Conservation (phyloP, 2,113 vertebrate species). For the Leptosomus discolor region DNA sequence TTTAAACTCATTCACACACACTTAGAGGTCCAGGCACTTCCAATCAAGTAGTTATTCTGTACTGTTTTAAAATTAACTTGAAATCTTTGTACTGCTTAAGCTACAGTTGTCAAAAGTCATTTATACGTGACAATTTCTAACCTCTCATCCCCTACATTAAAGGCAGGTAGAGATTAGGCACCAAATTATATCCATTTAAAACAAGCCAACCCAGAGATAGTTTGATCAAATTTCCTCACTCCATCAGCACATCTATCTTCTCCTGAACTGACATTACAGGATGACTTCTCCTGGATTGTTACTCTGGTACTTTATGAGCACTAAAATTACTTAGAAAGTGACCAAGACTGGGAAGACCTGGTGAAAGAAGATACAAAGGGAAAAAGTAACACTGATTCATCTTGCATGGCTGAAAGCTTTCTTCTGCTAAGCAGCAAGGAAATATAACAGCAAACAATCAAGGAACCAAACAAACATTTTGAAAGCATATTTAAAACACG, state of each 20-base stretch:
- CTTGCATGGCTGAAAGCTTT: background rate
- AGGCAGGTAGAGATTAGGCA: background rate
- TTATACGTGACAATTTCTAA: background rate
- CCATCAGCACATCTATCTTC: background rate
- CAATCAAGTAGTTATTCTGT: background rate
- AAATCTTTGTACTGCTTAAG: background rate
- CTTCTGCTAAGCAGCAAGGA: background rate
- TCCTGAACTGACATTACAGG: background rate
- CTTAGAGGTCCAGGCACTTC: background rate
- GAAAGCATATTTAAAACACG: background rate
- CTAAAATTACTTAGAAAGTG: background rate
- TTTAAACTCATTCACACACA: background rate
- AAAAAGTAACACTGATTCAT: background rate
- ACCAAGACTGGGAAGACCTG: background rate
- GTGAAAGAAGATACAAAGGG: background rate
- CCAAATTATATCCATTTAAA: background rate
- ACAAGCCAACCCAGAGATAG: background rate
- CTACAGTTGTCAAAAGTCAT: background rate
- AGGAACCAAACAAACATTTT: background rate
- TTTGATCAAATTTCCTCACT: background rate
- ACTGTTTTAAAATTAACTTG: background rate
- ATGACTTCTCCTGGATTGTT: background rate
- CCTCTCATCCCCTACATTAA: background rate
- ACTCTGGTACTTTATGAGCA: background rate
- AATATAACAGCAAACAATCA: background rate